These are phyloP conservation scores for Epinephelus malabaricus DNA, from an alignment of 2,797 vertebrate genomes.

Conservation along the genomic window DNA sequence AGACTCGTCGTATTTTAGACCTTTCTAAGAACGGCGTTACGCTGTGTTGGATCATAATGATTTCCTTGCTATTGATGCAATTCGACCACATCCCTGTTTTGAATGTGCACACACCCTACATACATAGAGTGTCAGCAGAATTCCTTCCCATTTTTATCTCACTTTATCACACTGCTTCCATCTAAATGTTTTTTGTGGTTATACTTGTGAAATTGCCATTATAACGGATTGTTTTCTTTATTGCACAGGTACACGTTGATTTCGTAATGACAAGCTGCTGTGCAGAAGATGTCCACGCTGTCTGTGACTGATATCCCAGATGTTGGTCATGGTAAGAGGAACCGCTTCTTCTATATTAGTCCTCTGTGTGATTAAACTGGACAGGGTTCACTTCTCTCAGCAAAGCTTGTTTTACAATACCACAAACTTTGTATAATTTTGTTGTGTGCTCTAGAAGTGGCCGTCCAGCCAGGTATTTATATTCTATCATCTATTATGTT, in stretches of 20 bases:
- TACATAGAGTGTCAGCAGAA: background rate
- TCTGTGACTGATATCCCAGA: constrained; percentile 89
- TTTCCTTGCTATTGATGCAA: background rate
- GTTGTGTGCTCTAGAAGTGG: background rate
- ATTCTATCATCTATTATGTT: constrained; percentile 10
- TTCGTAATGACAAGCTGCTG: constrained; percentile 90
- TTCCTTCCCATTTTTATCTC: background rate
- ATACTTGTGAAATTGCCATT: background rate
- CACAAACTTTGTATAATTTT: background rate
- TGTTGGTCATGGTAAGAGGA: constrained; percentile 89
- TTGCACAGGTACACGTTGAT: constrained; percentile 80
- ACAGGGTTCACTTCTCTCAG: background rate
- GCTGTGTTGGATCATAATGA: background rate
- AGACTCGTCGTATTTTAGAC: background rate
- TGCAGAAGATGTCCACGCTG: constrained; percentile 90
- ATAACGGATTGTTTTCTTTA: constrained; percentile 6
- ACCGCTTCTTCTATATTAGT: background rate
- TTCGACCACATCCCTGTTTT: constrained; percentile 29
- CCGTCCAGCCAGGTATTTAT: background rate
- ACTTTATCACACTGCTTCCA: background rate
- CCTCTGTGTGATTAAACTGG: background rate
- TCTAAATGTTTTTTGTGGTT: background rate
- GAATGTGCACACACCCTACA: background rate
- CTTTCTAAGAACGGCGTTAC: constrained; percentile 41
- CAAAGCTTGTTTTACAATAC: background rate